A percentile compares a stretch with the other conserved stretches of the same genome.
These are phyloP conservation scores for Lota lota DNA, from an alignment of 2,113 vertebrate species.

Conservation along the genomic window DNA sequence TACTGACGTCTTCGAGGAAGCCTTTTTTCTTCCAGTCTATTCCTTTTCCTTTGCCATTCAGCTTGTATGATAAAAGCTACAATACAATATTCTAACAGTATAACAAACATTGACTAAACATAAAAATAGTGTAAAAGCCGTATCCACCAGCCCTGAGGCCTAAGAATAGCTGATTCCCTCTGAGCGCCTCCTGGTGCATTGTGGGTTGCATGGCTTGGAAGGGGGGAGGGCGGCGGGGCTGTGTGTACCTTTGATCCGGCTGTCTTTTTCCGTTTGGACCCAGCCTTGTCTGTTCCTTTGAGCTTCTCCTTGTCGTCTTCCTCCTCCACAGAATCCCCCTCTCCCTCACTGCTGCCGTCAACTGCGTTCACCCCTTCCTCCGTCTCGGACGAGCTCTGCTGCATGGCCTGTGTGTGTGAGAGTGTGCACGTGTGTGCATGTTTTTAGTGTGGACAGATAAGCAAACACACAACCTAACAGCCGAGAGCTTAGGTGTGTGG, in stretches of 20 bases:
- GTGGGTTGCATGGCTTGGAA: neutral
- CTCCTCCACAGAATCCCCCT: constrained; percentile 82
- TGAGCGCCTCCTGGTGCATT: constrained; percentile 12
- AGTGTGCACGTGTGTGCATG: no score
- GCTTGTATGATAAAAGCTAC: no score
- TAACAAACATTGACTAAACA: no score
- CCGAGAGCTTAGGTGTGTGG: no score
- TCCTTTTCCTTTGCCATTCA: no score
- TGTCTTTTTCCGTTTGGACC: constrained; percentile 92
- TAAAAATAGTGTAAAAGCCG: no score
- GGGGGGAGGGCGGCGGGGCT: neutral
- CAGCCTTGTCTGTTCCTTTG: constrained; percentile 84
- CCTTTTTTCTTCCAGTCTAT: no score
- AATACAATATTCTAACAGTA: no score
- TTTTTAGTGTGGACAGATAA: no score
- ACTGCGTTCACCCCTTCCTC: constrained; percentile 88
- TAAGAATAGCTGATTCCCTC: neutral
- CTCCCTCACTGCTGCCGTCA: constrained; percentile 90
- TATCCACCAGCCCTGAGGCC: neutral
- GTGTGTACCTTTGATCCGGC: constrained; percentile 83
- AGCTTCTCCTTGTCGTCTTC: constrained; percentile 86
- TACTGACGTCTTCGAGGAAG: no score
- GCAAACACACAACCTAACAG: no score
- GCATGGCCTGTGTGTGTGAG: constrained; percentile 75
- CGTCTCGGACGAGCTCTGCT: constrained; percentile 92